Evolutionary conservation across 2,888 invertebrate genomes (phyloP).

Genomic region (Ischnura elegans): DNA sequence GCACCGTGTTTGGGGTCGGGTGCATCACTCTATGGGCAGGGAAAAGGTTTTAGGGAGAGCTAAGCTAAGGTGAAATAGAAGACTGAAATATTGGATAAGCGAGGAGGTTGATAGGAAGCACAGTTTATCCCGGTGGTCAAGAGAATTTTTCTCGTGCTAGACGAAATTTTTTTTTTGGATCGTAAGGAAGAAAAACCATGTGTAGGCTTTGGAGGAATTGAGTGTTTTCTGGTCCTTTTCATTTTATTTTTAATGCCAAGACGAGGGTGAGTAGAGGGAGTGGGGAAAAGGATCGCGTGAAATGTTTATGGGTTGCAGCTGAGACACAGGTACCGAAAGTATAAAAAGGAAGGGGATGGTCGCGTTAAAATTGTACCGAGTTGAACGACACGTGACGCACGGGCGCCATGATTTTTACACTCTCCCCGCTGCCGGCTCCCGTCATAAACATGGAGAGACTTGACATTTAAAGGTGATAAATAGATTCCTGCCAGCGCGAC

Average conservation of each 20-base stretch:
- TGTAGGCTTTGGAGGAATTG: slow-evolving; percentile 37
- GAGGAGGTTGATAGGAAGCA: not conserved
- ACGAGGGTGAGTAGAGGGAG: not conserved
- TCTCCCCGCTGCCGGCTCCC: not conserved
- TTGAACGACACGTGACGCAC: slow-evolving; percentile 44
- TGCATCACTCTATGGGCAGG: not conserved
- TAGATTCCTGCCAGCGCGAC: not conserved
- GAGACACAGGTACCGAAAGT: slow-evolving; percentile 52
- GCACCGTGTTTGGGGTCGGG: not conserved
- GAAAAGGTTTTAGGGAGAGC: not conserved
- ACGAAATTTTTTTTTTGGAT: not conserved
- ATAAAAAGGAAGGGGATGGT: slow-evolving; percentile 32
- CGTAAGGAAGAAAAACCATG: slow-evolving; percentile 19
- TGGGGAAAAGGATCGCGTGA: slow-evolving; percentile 23
- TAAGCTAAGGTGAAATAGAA: not conserved
- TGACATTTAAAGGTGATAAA: slow-evolving; percentile 25
- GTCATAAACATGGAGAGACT: not conserved
- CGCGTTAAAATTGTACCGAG: slow-evolving; percentile 52
- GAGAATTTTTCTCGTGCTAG: not conserved
- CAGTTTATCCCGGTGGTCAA: not conserved
- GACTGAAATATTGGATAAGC: not conserved
- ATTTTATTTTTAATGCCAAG: not conserved
- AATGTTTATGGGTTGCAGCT: slow-evolving; percentile 65
- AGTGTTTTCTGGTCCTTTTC: slow-evolving; percentile 19
- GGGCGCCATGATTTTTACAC: slow-evolving; percentile 2